These are phyloP conservation scores for Drosophila parabipectinata DNA, from an alignment of 1,140 invertebrate species.

Conservation along the genomic window DNA sequence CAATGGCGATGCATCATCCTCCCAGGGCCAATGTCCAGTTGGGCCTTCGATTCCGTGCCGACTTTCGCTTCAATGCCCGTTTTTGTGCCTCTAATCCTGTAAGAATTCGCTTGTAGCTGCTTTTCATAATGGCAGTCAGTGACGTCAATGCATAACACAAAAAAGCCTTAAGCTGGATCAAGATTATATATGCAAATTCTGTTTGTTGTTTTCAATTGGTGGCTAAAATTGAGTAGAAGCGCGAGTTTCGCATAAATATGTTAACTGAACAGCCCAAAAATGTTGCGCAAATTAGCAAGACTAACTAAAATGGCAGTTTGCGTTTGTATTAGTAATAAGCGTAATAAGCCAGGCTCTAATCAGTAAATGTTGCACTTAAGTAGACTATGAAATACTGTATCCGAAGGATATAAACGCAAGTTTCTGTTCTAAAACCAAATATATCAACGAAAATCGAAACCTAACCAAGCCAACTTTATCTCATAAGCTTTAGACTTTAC, in stretches of 20 bases:
- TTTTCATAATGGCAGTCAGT: conserved; percentile 51
- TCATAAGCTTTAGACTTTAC: too few species aligned
- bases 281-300: conserved; percentile 67
- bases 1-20: conserved; percentile 35
- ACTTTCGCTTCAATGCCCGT: conserved; percentile 25
- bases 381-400: conserved; percentile 14
- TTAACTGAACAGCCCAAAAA: conserved; percentile 67
- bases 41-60: conserved; percentile 16
- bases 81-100: conserved; percentile 1
- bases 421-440: too few species aligned
- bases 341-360: conserved; percentile 52
- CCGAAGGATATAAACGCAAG: neutral
- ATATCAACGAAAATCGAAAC: too few species aligned
- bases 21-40: conserved; percentile 48
- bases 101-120: conserved; percentile 46
- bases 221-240: conserved; percentile 63
- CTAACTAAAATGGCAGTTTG: conserved; percentile 58
- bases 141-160: conserved; percentile 64
- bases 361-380: neutral
- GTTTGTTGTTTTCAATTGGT: conserved; percentile 68
- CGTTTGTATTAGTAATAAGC: conserved; percentile 53
- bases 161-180: conserved; percentile 52
- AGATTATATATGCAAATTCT: conserved; percentile 44
- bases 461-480: too few species aligned
- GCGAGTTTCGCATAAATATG: conserved; percentile 73